Evolutionary conservation across 2,113 vertebrate species (phyloP), one percentile per base, ranked within the genome.

Genomic region (Physeter macrocephalus): DNA sequence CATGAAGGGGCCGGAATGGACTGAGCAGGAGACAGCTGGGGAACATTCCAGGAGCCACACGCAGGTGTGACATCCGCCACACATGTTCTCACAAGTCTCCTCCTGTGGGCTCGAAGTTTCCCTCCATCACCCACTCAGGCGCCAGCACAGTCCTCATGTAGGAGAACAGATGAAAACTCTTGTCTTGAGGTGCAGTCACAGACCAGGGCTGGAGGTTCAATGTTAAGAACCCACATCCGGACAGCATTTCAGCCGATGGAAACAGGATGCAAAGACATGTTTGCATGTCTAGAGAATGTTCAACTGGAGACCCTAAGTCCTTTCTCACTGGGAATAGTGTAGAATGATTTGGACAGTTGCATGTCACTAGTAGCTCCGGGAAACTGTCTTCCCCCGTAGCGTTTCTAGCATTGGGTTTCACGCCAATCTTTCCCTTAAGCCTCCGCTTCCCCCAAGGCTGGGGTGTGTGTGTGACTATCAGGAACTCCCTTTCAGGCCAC

Each of bases 101-200:
- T 61, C 36, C 13, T 0, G 0, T 20, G n/a, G 64, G 54, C 3
- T 78, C n/a, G 8, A 2, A 13, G n/a, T 2, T 17, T 13, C 75
- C 67, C 59, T 39, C 6, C 4, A 0, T 11, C 34, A 29, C 20
- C 20, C 1, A 10, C 15, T 2, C 18, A 39, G 49, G 52, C 0
- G 0, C 52, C n/a, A 3, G 57, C 29, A 66, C 15, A 0, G 36
- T 20, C 9, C 0, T 20, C 0, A 1, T 2, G 21, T 9, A 39
- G 74, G 25, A 31, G 41, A 49, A 59, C 6, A 20, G 43, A 25
- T 1, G 46, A 62, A 46, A 41, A 9, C 85, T 25, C 1, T 4
- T 3, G 14, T 34, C 25, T 21, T 10, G 75, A 18, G 49, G 25
- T 13, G 41, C 1, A 17, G 86, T 31, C 46, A 29, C 6, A 8